phyloP scores from a whole-genome alignment of 2,797 vertebrate genomes.

The Serranus cabrilla region DNA sequence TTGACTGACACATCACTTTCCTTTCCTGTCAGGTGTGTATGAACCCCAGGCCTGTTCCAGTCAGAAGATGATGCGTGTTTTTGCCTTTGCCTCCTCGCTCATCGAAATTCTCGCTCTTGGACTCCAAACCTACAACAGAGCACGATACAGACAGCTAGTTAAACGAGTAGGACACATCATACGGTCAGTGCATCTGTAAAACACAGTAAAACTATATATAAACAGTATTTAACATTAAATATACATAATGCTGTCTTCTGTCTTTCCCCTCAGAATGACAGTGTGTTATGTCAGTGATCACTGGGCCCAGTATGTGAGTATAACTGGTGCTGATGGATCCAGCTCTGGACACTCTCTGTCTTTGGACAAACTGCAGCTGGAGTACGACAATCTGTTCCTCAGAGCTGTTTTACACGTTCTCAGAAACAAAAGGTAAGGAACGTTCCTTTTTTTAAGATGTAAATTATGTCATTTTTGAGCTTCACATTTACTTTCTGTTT shows the following conservation, averaged over 20 bases:
- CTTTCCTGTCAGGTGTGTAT: constrained; percentile 87
- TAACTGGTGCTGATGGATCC: constrained; percentile 73
- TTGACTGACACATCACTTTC: constrained; percentile 25
- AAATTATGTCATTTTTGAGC: not conserved
- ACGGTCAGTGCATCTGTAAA: constrained; percentile 83
- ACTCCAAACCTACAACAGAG: constrained; percentile 95
- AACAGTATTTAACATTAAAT: not conserved
- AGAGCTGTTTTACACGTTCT: constrained; percentile 94
- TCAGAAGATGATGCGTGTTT: constrained; percentile 98
- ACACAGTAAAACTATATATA: not conserved
- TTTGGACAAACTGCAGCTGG: constrained; percentile 93
- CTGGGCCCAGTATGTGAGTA: constrained; percentile 93
- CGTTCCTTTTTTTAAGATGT: not conserved
- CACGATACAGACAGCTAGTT: constrained; percentile 95
- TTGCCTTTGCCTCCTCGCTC: constrained; percentile 95
- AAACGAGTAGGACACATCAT: constrained; percentile 97
- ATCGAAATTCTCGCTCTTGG: constrained; percentile 93
- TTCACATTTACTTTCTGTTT: constrained; percentile 9
- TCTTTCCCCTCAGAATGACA: constrained; percentile 88
- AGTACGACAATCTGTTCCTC: constrained; percentile 96
- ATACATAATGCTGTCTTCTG: not conserved
- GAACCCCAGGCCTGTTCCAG: constrained; percentile 92
- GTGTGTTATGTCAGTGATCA: constrained; percentile 97
- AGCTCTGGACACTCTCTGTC: constrained; percentile 85
- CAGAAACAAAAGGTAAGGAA: constrained; percentile 93